Base-by-base conservation (phyloP, 1,140 invertebrate genomes). In the Reticulitermes speratus region DNA sequence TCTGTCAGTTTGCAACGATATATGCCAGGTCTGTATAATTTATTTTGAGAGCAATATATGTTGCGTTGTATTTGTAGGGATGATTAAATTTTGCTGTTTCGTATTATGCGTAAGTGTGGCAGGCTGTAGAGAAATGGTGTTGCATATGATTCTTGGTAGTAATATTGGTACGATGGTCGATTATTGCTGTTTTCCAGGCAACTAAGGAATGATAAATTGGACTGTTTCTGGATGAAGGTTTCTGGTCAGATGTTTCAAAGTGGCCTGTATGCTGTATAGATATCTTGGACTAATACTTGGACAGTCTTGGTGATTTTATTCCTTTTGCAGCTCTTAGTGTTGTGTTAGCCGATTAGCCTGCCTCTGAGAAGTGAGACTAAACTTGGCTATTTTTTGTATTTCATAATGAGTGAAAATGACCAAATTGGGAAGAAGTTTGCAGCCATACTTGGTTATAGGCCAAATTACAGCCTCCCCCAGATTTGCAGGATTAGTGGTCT, bases 351-450 rank as follows among this genome's bases (percentile, higher is more conserved):
- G 65, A 75, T 75, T 75, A 75, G 8, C 14, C n/a, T 30, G n/a
- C 59, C n/a, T 55, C 65, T 75, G 5, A 75, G n/a, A 25, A 75
- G 25, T 75, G 1, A 11, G n/a, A 6, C n/a, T 9, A 75, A 75
- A 75, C n/a, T 9, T 30, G 25, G n/a, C 9, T 30, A 14, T 16
- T 55, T 75, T 14, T 75, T 75, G 14, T 75, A 75, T 0, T 25
- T 16, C n/a, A n/a, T 11, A 75, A 75, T 75, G 65, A 25, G 25
- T 75, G n/a, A 75, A 75, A 75, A 8, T 30, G 65, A 75, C 14
- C 6, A 84, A 11, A 87, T 86, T 23, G 86, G 87, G 83, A 86
- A 84, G 45, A 87, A 87, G 55, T 75, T 87, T 69, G 84, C 75
- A 32, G 86, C 87, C 25, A 83, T 87, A 52, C 83, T 87, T 65